phyloP scores from a whole-genome alignment of 2,888 invertebrate species.

The Polietes domitor region DNA sequence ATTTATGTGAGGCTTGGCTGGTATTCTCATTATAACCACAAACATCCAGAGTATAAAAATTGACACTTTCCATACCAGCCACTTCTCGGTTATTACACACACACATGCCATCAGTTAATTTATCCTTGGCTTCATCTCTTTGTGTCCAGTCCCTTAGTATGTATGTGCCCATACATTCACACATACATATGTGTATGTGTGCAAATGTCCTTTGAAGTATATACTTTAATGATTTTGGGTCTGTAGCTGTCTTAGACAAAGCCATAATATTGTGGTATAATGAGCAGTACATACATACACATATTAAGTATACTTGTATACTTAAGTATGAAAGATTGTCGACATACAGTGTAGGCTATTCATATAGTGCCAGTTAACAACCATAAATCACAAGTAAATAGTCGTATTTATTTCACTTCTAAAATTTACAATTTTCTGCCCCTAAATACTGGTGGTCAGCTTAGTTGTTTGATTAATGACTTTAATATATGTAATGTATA shows the following conservation, averaged over 20 bases:
- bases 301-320: neutral
- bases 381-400: neutral
- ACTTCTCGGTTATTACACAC: neutral
- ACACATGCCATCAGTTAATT: slow-evolving; percentile 41
- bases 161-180: neutral
- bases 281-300: neutral
- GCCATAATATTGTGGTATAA: slow-evolving; percentile 23
- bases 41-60: slow-evolving; percentile 6
- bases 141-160: neutral
- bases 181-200: slow-evolving; percentile 2
- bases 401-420: neutral
- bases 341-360: neutral
- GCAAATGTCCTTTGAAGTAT: neutral
- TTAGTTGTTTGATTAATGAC: too few relatives aligned
- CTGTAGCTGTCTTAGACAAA: slow-evolving; percentile 22
- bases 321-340: neutral
- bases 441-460: neutral
- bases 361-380: neutral
- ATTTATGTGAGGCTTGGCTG: slow-evolving; percentile 15
- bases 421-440: neutral
- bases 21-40: slow-evolving; percentile 21
- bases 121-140: slow-evolving; percentile 30
- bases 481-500: too few relatives aligned
- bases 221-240: slow-evolving; percentile 22
- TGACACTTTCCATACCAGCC: slow-evolving; percentile 11